These are phyloP conservation scores for Saccostrea cuccullata DNA, from an alignment of 1,140 invertebrate species.

Conservation along the genomic window DNA sequence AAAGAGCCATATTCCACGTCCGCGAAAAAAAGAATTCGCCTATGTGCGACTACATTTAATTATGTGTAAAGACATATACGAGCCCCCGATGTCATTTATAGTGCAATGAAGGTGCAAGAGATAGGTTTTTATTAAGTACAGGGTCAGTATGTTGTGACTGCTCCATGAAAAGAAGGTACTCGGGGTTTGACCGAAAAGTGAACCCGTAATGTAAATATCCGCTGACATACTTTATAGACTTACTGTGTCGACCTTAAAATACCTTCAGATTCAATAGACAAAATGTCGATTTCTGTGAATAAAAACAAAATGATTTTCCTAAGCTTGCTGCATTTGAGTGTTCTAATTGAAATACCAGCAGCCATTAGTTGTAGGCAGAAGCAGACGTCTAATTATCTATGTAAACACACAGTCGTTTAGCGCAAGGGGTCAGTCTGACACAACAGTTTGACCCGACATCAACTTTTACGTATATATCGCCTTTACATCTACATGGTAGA, in stretches of 20 bases:
- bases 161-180: conserved; percentile 28
- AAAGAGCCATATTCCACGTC: neutral
- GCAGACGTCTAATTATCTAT: conserved; percentile 18
- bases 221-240: conserved; percentile 17
- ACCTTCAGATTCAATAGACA: neutral
- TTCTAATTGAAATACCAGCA: neutral
- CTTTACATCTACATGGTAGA: conserved; percentile 21
- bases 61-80: neutral
- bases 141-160: conserved; percentile 21
- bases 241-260: neutral
- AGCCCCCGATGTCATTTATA: neutral
- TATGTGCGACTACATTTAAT: no score
- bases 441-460: conserved; percentile 21
- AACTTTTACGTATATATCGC: conserved; percentile 34
- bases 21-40: neutral
- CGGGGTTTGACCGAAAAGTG: conserved; percentile 2
- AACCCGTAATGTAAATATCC: conserved; percentile 32
- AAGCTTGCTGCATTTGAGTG: neutral
- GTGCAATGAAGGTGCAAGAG: neutral
- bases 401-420: conserved; percentile 26
- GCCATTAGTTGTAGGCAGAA: neutral
- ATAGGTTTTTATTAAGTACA: neutral
- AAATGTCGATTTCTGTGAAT: neutral
- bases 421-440: neutral
- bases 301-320: neutral